phyloP scores from a whole-genome alignment of 2,888 invertebrate species.

The Blera fallax region DNA sequence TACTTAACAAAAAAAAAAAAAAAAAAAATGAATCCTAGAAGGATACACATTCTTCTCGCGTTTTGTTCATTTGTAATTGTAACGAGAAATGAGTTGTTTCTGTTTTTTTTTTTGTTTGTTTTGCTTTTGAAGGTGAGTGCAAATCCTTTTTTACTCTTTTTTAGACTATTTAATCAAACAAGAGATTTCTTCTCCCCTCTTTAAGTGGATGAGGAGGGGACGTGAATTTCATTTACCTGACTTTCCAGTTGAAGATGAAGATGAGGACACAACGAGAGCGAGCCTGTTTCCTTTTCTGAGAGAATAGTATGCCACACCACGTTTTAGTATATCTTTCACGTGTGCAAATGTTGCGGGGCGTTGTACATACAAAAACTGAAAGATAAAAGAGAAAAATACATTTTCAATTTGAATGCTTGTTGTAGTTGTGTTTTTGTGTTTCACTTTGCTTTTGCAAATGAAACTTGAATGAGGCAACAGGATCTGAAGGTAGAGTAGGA shows the following conservation, averaged over 20 bases:
- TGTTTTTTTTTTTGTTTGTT: too few species aligned
- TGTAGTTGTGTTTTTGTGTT: neutral
- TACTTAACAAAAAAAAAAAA: neutral
- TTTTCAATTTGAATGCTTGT: slow-evolving; percentile 26
- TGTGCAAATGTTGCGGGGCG: slow-evolving; percentile 29
- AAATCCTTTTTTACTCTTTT: slow-evolving; percentile 8
- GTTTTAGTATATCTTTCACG: neutral
- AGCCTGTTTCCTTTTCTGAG: neutral
- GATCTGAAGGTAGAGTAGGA: neutral
- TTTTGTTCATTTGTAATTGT: slow-evolving; percentile 5
- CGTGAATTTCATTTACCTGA: slow-evolving; percentile 55
- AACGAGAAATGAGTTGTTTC: neutral
- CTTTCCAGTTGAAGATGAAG: slow-evolving; percentile 36
- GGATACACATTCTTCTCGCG: neutral
- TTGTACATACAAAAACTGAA: slow-evolving; percentile 19
- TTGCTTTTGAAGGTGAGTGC: neutral
- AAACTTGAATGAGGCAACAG: neutral
- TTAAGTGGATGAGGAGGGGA: neutral
- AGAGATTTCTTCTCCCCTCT: slow-evolving; percentile 12
- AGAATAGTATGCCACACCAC: neutral
- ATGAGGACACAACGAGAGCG: slow-evolving; percentile 9
- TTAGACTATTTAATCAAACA: slow-evolving; percentile 49
- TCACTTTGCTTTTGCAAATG: neutral
- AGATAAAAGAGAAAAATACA: neutral
- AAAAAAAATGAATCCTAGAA: too few species aligned